Conservation (phyloP, 1,140 invertebrate species). For the Catajapyx aquilonaris region DNA sequence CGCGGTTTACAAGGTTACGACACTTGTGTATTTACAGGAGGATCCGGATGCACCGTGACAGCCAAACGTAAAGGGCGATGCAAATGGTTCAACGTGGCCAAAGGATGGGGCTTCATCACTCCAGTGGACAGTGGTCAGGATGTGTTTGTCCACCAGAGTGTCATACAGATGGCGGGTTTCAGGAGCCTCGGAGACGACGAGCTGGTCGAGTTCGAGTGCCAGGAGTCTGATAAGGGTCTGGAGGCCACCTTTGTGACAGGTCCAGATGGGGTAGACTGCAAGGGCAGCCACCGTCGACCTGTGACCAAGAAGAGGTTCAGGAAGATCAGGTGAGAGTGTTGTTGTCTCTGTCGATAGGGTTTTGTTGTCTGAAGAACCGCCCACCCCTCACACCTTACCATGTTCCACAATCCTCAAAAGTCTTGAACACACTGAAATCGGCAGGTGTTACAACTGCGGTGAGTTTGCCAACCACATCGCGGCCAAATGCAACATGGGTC, state of each 20-base stretch:
- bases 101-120: conserved; percentile 80
- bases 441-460: conserved; percentile 79
- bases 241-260: conserved; percentile 67
- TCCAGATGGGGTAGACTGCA: conserved; percentile 46
- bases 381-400: too few species aligned
- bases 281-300: conserved; percentile 52
- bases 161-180: conserved; percentile 71
- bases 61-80: conserved; percentile 55
- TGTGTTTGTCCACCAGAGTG: conserved; percentile 83
- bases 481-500: conserved; percentile 60
- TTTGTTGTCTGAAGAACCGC: too few species aligned
- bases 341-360: too few species aligned
- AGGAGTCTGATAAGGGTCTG: conserved; percentile 57
- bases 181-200: conserved; percentile 68
- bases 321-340: conserved; percentile 63
- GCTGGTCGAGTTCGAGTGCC: conserved; percentile 65
- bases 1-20: too few species aligned
- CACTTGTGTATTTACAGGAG: too few species aligned
- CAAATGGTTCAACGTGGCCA: conserved; percentile 87
- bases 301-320: conserved; percentile 53
- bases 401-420: too few species aligned
- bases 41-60: too few species aligned
- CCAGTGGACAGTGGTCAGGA: conserved; percentile 68
- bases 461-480: conserved; percentile 79
- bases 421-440: too few species aligned